These are phyloP conservation scores for Myopa testacea DNA, from an alignment of 2,888 invertebrate genomes.

Conservation along the genomic window DNA sequence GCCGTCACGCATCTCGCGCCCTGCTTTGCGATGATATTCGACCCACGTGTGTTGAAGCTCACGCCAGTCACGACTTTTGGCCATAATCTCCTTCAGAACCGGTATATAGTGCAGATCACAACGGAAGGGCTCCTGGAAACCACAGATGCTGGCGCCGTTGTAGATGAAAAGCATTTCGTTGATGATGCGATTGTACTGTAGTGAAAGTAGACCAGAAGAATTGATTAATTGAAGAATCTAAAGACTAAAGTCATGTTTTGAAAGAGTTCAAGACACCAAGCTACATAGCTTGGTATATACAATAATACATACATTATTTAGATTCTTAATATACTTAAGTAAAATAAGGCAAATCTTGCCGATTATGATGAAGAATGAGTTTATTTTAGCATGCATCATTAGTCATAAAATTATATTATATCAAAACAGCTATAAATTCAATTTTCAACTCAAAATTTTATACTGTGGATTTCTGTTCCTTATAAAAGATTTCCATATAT, in stretches of 20 bases:
- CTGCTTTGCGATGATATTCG: constrained; percentile 89
- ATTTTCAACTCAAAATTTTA: too few relatives aligned
- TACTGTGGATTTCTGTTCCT: too few relatives aligned
- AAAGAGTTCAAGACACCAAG: too few relatives aligned
- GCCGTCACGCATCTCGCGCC: constrained; percentile 80
- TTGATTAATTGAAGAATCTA: neutral
- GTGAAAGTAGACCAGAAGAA: constrained; percentile 37
- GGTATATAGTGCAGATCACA: constrained; percentile 86
- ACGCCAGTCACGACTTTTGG: constrained; percentile 85
- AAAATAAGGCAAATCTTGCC: neutral
- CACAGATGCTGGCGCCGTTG: constrained; percentile 86
- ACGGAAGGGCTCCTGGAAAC: constrained; percentile 84
- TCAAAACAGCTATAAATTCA: too few relatives aligned
- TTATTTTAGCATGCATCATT: too few relatives aligned
- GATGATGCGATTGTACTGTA: constrained; percentile 85
- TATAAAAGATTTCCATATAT: too few relatives aligned
- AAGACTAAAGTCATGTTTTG: neutral
- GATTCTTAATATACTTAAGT: too few relatives aligned
- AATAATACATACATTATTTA: too few relatives aligned
- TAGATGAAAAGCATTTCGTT: constrained; percentile 91
- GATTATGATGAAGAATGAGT: too few relatives aligned
- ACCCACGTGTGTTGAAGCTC: constrained; percentile 90
- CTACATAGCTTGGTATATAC: neutral
- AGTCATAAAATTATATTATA: too few relatives aligned
- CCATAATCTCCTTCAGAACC: constrained; percentile 82